Evolutionary conservation across 2,888 invertebrate genomes (phyloP).

Genomic region (Pristionchus fissidentatus): DNA sequence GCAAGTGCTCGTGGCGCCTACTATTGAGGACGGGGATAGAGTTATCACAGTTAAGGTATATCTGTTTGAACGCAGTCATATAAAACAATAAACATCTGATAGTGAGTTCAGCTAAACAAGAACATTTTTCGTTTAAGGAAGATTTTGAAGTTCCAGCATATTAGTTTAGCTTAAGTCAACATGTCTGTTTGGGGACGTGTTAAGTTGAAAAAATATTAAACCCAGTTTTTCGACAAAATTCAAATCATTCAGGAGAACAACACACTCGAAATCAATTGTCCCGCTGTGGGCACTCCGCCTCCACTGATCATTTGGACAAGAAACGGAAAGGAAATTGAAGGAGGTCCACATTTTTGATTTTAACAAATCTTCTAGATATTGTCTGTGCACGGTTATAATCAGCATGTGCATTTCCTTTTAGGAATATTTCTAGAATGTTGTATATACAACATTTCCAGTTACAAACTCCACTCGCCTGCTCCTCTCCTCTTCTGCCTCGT

Average conservation of each 20-base stretch:
- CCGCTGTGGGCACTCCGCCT: conserved; percentile 78
- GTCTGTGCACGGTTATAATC: too few species aligned
- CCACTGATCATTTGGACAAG: conserved; percentile 79
- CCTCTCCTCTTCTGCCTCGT: background rate
- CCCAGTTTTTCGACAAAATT: background rate
- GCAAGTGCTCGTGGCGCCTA: conserved; percentile 75
- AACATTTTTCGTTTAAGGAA: too few species aligned
- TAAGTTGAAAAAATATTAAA: background rate
- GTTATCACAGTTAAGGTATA: conserved; percentile 77
- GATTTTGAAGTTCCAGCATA: too few species aligned
- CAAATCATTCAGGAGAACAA: conserved; percentile 75
- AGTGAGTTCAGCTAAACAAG: too few species aligned
- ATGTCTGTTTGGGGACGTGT: too few species aligned
- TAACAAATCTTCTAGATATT: background rate
- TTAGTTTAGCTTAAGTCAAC: too few species aligned
- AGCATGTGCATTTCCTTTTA: too few species aligned
- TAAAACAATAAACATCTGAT: background rate
- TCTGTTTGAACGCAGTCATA: background rate
- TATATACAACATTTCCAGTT: background rate
- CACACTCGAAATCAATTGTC: conserved; percentile 79
- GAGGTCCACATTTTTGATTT: conserved; percentile 7
- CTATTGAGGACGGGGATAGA: conserved; percentile 74
- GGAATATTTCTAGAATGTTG: background rate
- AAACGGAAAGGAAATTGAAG: conserved; percentile 61
- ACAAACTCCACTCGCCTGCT: conserved; percentile 45